These are phyloP conservation scores for Delphinapterus leucas DNA, from an alignment of 2,113 vertebrate species.

Conservation along the genomic window DNA sequence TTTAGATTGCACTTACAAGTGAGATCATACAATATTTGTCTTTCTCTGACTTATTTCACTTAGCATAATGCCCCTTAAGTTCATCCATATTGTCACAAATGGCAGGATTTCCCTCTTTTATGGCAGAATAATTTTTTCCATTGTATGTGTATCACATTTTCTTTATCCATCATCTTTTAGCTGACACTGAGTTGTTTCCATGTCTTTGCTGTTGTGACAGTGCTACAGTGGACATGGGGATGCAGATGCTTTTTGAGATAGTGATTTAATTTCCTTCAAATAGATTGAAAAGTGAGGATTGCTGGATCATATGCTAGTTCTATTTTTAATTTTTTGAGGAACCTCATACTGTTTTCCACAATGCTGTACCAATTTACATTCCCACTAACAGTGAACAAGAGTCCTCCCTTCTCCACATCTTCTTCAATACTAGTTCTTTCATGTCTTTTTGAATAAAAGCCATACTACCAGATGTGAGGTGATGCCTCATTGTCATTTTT, in stretches of 20 bases:
- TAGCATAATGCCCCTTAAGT: not conserved
- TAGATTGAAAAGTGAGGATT: not conserved
- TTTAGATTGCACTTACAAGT: not conserved
- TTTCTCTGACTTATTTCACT: not conserved
- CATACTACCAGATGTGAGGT: not conserved
- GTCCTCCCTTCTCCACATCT: not conserved
- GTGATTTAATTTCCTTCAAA: not conserved
- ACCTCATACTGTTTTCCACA: not conserved
- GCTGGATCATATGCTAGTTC: not conserved
- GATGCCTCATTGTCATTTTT: not conserved
- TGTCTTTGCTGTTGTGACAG: not conserved
- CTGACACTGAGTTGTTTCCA: not conserved
- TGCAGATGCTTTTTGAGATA: not conserved
- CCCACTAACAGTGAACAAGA: not conserved
- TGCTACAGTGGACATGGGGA: not conserved
- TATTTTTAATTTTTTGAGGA: not conserved
- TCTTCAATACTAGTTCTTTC: not conserved
- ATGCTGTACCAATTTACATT: not conserved
- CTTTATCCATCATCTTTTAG: not conserved
- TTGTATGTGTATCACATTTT: not conserved
- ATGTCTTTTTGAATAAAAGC: not conserved
- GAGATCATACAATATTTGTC: not conserved
- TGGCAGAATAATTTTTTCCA: not conserved
- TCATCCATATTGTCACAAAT: not conserved
- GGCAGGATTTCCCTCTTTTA: not conserved